Base-by-base conservation (phyloP, 2,888 invertebrate genomes). In the Saturnia japonica region DNA sequence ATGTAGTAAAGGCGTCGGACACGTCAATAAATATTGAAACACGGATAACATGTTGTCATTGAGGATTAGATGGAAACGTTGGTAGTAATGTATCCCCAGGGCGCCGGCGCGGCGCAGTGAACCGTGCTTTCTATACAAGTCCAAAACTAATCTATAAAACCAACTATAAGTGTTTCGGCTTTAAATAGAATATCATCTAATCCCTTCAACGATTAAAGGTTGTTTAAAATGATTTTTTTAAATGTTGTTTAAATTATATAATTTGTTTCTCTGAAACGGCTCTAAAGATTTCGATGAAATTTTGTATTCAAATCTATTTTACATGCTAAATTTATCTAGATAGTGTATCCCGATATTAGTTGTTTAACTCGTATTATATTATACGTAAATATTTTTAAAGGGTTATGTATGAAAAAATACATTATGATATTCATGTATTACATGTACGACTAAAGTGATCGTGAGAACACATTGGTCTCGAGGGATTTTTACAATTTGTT, bases 401-500 rank as follows among this genome's bases (percentile, higher is more conserved):
- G 16, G 2, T 22, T 25, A 0, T 25, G 25, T 57, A 25, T 12
- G 25, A 57, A 25, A 7, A 57, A 25, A 8, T 1, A 25, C 57
- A n/a, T 12, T 11, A 25, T 25, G 4, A 57, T 25, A n/a, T 51
- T 7, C 16, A 40, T n/a, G 9, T 64, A 40, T 40, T 40, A 64
- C 9, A 64, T 12, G 28, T 60, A n/a, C 1, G 8, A n/a, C 40
- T 64, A 40, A n/a, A 64, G 40, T n/a, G 40, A 64, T 40, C 22
- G 64, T 25, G 40, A n/a, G 64, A 64, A 40, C 40, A 34, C n/a
- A 64, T 64, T 64, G 64, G 40, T 40, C 40, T 40, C 40, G 16
- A n/a, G 42, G 42, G 51, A 70, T 28, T 70, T 67, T 54, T 43
- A 68, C 69, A 74, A 73, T 73, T 70, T 64, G 70, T 69, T 70